phyloP scores from a whole-genome alignment of 2,888 invertebrate species.

The Sylvicola fuscatus region DNA sequence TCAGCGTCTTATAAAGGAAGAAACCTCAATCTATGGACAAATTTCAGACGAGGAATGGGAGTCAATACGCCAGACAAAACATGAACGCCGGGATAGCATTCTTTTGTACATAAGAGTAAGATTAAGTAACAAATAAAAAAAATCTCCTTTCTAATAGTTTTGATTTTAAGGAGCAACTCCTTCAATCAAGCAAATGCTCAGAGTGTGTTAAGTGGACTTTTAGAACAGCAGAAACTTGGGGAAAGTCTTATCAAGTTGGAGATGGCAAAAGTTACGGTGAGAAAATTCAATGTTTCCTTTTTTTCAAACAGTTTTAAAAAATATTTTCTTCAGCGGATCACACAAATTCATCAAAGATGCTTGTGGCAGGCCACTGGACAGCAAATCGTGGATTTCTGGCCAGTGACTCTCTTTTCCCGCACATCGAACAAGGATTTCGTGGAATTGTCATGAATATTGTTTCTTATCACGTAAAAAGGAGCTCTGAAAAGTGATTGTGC shows the following conservation, averaged over 20 bases:
- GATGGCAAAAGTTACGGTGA: not conserved
- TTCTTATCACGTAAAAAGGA: constrained; percentile 52
- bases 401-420: constrained; percentile 55
- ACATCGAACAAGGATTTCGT: constrained; percentile 57
- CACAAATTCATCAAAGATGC: not conserved
- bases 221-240: constrained; percentile 36
- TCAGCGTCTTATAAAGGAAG: constrained; percentile 44
- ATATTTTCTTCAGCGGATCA: too few species aligned
- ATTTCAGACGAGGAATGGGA: constrained; percentile 78
- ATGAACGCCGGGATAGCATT: constrained; percentile 40
- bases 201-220: constrained; percentile 35
- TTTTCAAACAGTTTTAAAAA: too few species aligned
- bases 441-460: constrained; percentile 49
- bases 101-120: constrained; percentile 43
- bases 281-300: too few species aligned
- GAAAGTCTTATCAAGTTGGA: constrained; percentile 16
- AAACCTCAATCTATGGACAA: constrained; percentile 48
- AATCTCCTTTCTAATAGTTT: too few species aligned
- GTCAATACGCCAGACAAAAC: constrained; percentile 47
- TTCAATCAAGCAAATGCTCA: constrained; percentile 21
- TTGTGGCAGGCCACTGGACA: constrained; percentile 47
- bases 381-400: constrained; percentile 45
- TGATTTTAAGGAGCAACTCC: constrained; percentile 6
- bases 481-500: constrained; percentile 5
- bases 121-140: too few species aligned